These are phyloP conservation scores for Eira barbara DNA, from an alignment of 2,113 vertebrate genomes.

Conservation along the genomic window DNA sequence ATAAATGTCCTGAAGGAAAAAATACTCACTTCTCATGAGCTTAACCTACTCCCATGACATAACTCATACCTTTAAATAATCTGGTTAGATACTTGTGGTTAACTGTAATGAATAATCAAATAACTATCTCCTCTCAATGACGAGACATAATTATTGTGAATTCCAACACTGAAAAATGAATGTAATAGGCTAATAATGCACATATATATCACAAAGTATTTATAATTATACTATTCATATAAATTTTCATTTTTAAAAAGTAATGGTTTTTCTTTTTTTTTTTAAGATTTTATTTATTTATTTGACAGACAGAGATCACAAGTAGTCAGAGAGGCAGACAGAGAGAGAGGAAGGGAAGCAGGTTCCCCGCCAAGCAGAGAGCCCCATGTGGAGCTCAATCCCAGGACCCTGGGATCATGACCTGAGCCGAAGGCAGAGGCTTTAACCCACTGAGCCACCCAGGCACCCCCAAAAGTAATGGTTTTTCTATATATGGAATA, in stretches of 20 bases:
- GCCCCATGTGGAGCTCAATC: too few species aligned
- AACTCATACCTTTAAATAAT: slow-evolving; percentile 37
- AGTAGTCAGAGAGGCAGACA: too few species aligned
- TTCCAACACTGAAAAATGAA: slow-evolving; percentile 28
- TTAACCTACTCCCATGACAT: neutral
- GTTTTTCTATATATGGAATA: slow-evolving; percentile 13
- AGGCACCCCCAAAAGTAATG: too few species aligned
- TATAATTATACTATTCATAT: neutral
- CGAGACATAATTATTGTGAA: slow-evolving; percentile 30
- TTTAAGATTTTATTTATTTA: too few species aligned
- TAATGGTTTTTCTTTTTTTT: neutral
- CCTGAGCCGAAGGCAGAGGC: too few species aligned
- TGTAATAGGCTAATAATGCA: neutral
- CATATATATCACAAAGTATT: slow-evolving; percentile 14
- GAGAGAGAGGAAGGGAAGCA: too few species aligned
- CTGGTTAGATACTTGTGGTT: neutral
- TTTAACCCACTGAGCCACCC: too few species aligned
- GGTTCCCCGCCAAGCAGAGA: too few species aligned
- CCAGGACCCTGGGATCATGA: too few species aligned
- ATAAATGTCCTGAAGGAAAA: slow-evolving; percentile 50
- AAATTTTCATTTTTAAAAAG: slow-evolving; percentile 34
- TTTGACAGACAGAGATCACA: too few species aligned
- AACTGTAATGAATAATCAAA: slow-evolving; percentile 44
- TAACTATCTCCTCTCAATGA: slow-evolving; percentile 15
- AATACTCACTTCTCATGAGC: slow-evolving; percentile 9